Percentiles rank a stretch among this genome's conserved stretches.
Evolutionary conservation across 2,888 invertebrate species (phyloP).

Genomic region (Caenorhabditis sp.): DNA sequence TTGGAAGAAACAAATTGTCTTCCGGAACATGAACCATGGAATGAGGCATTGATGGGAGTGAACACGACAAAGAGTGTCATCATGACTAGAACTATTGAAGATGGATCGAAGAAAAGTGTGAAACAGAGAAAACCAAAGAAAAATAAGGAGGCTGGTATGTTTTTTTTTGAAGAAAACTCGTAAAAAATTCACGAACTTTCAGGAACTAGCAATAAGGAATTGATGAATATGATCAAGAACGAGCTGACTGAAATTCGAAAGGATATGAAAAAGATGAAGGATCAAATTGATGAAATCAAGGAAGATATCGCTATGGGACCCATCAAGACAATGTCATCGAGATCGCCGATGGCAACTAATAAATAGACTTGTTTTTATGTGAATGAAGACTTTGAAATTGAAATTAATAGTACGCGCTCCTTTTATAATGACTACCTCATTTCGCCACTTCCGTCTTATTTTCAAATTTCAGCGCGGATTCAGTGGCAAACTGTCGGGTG

Average conservation of each 20-base stretch:
- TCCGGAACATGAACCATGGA: slow-evolving; percentile 19
- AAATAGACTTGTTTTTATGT: too few relatives aligned
- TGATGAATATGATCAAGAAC: not conserved
- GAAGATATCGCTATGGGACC: not conserved
- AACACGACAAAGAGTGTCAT: not conserved
- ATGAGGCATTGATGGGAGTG: not conserved
- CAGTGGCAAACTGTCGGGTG: too few relatives aligned
- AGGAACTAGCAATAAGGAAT: not conserved
- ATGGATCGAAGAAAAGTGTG: not conserved
- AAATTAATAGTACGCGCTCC: too few relatives aligned
- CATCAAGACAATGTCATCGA: not conserved
- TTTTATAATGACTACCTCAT: too few relatives aligned
- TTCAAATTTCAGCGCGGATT: too few relatives aligned
- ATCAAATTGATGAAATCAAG: not conserved
- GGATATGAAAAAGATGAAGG: not conserved
- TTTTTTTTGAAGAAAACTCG: too few relatives aligned
- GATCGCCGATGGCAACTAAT: too few relatives aligned
- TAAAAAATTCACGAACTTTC: too few relatives aligned
- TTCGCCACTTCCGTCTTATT: too few relatives aligned
- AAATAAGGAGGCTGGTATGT: not conserved
- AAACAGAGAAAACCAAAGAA: not conserved
- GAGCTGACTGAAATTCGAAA: not conserved
- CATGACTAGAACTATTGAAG: too few relatives aligned
- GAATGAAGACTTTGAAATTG: too few relatives aligned
- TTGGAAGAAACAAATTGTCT: not conserved